phyloP scores from a whole-genome alignment of 1,140 invertebrate genomes.

The Drosophila parvula region DNA sequence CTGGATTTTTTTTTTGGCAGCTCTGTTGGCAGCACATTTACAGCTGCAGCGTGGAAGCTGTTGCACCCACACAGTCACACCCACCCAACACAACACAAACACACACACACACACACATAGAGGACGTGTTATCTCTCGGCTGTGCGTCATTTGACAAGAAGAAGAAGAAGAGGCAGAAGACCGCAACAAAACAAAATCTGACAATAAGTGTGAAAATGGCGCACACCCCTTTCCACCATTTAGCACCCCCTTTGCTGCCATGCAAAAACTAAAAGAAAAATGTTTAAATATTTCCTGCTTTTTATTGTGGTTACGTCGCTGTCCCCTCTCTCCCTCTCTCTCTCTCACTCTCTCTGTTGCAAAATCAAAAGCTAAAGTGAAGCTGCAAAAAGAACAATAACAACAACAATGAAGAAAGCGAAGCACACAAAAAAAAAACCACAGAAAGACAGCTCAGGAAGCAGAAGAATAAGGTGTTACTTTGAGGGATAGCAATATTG shows the following conservation, averaged over 20 bases:
- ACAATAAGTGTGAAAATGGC: slow-evolving; percentile 81
- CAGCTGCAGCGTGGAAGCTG: slow-evolving; percentile 65
- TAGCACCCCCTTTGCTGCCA: slow-evolving; percentile 26
- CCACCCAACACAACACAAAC: background rate
- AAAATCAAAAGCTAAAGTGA: slow-evolving; percentile 54
- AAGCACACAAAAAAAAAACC: slow-evolving; percentile 22
- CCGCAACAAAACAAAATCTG: slow-evolving; percentile 78
- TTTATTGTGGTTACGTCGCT: slow-evolving; percentile 75
- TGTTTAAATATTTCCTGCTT: slow-evolving; percentile 84
- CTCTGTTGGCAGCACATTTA: slow-evolving; percentile 44
- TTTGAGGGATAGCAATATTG: background rate
- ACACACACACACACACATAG: slow-evolving; percentile 15
- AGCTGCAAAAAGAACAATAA: slow-evolving; percentile 27
- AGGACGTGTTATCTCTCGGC: slow-evolving; percentile 74
- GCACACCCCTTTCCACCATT: slow-evolving; percentile 26
- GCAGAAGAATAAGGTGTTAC: slow-evolving; percentile 13
- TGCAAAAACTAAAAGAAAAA: slow-evolving; percentile 83
- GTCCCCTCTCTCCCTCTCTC: background rate
- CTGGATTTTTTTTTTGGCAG: background rate
- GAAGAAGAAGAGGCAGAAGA: slow-evolving; percentile 20
- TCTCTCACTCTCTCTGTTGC: slow-evolving; percentile 1
- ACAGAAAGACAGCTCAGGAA: slow-evolving; percentile 16
- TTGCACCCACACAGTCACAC: slow-evolving; percentile 41
- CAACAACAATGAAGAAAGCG: slow-evolving; percentile 34
- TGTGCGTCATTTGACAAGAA: slow-evolving; percentile 80